Evolutionary conservation across 2,113 vertebrate genomes (phyloP).

Genomic region (Phocoena phocoena): DNA sequence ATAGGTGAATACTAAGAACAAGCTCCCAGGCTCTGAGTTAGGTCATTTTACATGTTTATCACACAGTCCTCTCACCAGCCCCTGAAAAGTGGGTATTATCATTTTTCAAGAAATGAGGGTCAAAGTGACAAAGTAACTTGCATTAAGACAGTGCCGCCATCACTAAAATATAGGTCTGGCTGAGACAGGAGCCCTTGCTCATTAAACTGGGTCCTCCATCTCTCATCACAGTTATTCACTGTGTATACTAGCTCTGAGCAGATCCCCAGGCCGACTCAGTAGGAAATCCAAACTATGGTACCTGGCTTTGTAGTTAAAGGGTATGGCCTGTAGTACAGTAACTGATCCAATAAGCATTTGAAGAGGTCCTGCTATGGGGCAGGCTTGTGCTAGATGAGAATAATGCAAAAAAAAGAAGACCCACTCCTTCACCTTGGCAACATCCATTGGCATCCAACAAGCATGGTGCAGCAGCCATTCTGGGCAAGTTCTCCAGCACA

Average conservation of each 20-base stretch:
- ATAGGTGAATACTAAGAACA: not conserved
- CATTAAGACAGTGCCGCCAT: not conserved
- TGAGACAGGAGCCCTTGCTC: not conserved
- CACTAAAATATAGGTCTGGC: slow-evolving; percentile 5
- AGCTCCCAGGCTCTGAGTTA: not conserved
- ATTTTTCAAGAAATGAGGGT: slow-evolving; percentile 54
- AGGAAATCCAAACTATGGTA: not conserved
- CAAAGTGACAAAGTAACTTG: slow-evolving; percentile 25
- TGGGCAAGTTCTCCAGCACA: not conserved
- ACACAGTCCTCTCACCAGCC: not conserved
- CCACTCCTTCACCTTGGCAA: not conserved
- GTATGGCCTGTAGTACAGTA: not conserved
- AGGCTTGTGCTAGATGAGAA: not conserved
- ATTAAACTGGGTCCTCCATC: not conserved
- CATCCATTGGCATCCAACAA: not conserved
- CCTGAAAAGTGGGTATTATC: not conserved
- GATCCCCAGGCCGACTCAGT: not conserved
- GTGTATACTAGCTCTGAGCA: not conserved
- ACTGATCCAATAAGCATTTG: not conserved
- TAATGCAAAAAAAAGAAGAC: not conserved
- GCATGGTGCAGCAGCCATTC: fast-evolving
- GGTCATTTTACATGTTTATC: slow-evolving; percentile 18
- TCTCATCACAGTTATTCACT: not conserved
- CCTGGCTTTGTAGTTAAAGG: not conserved
- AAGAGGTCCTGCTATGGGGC: not conserved